phyloP scores from a whole-genome alignment of 2,888 invertebrate species.

The Julus scandinavius region DNA sequence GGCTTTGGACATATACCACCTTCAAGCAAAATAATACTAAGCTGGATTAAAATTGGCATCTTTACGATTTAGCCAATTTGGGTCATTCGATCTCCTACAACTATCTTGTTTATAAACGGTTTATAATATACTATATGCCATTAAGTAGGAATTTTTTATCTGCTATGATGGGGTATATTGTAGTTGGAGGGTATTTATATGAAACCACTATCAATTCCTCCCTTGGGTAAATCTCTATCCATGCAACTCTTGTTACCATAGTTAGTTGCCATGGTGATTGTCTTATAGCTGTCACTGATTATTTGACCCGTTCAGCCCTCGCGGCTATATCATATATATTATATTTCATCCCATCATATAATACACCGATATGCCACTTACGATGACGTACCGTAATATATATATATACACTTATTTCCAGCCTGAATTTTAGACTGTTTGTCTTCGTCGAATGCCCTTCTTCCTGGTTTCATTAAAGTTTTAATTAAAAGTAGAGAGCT shows the following conservation, averaged over 20 bases:
- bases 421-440: not conserved
- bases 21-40: conserved; percentile 12
- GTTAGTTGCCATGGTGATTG: conserved; percentile 31
- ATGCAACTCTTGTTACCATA: conserved; percentile 17
- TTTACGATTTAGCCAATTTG: conserved; percentile 40
- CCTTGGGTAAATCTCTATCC: conserved; percentile 40
- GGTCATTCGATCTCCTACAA: not conserved
- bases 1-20: not conserved
- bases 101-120: conserved; percentile 44
- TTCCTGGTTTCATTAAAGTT: conserved; percentile 6
- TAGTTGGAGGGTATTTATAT: conserved; percentile 20
- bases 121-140: conserved; percentile 31
- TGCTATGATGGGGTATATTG: not conserved
- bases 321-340: conserved; percentile 35
- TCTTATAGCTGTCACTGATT: conserved; percentile 45
- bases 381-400: not conserved
- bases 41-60: conserved; percentile 40
- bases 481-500: not conserved
- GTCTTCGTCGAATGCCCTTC: not conserved
- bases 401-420: not conserved
- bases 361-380: not conserved
- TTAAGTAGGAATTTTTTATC: conserved; percentile 27
- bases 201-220: conserved; percentile 40
- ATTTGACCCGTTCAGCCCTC: conserved; percentile 45
- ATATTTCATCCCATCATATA: not conserved